phyloP scores from a whole-genome alignment of 2,113 vertebrate genomes.

The Mesembrinibis cayennensis region DNA sequence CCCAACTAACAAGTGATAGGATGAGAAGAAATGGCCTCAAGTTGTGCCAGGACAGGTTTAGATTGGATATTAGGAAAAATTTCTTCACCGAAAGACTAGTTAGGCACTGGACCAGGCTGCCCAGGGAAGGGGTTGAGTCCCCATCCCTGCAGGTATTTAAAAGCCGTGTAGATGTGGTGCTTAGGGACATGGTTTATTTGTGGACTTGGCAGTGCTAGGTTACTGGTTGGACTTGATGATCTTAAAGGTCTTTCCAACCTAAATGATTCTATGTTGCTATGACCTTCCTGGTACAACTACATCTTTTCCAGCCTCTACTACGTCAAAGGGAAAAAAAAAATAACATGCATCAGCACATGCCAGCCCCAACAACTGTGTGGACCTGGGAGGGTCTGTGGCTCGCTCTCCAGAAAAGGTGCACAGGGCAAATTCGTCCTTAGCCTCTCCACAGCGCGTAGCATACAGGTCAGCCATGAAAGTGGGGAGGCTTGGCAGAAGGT shows the following conservation, averaged over 20 bases:
- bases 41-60: neutral
- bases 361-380: rapidly evolving
- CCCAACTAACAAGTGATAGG: neutral
- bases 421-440: neutral
- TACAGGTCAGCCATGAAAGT: neutral
- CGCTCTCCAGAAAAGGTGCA: neutral
- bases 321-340: neutral
- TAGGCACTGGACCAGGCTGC: neutral
- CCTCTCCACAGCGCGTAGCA: rapidly evolving
- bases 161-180: neutral
- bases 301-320: neutral
- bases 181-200: neutral
- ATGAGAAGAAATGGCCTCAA: neutral
- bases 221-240: neutral
- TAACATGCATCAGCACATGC: neutral
- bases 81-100: neutral
- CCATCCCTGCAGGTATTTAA: neutral
- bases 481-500: neutral
- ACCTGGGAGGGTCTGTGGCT: neutral
- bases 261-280: neutral
- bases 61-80: neutral
- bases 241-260: neutral
- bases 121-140: neutral
- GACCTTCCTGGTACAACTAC: neutral
- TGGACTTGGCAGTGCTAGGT: neutral